Conservation (phyloP, 2,113 vertebrate genomes). For the Pica pica region DNA sequence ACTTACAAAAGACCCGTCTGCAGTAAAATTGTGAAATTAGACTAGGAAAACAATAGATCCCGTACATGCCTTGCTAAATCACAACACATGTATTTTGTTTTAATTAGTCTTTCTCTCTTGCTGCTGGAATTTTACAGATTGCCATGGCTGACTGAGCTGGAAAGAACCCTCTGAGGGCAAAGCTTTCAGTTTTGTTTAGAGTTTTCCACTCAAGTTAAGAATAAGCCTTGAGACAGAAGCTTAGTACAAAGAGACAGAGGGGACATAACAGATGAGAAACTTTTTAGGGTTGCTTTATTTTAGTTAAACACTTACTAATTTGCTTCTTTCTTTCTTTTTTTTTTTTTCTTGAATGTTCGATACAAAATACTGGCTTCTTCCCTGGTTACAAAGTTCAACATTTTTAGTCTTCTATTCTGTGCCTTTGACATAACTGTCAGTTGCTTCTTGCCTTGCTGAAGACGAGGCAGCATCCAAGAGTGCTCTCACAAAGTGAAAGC, state of each 20-base stretch:
- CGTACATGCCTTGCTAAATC: not conserved
- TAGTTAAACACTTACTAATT: not conserved
- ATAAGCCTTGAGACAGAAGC: not conserved
- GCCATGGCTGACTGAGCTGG: not conserved
- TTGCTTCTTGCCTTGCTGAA: not conserved
- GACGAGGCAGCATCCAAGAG: not conserved
- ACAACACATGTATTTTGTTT: not conserved
- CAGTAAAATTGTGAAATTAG: not conserved
- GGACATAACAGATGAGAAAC: not conserved
- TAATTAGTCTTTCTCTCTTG: conserved; percentile 2
- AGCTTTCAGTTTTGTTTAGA: conserved; percentile 9
- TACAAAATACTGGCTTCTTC: not conserved
- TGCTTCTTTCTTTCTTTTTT: fast-evolving
- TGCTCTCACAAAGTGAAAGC: not conserved
- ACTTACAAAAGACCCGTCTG: not conserved
- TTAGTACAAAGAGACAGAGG: not conserved
- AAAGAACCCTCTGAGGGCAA: not conserved
- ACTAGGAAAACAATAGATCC: not conserved
- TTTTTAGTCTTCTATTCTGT: not conserved
- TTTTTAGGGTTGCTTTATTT: not conserved
- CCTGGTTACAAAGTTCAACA: not conserved
- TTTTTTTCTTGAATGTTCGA: not conserved
- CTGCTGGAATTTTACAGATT: not conserved
- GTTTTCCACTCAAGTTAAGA: conserved; percentile 12
- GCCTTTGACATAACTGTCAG: not conserved